phyloP scores from a whole-genome alignment of 2,888 invertebrate species.

The Orchestes rusci region DNA sequence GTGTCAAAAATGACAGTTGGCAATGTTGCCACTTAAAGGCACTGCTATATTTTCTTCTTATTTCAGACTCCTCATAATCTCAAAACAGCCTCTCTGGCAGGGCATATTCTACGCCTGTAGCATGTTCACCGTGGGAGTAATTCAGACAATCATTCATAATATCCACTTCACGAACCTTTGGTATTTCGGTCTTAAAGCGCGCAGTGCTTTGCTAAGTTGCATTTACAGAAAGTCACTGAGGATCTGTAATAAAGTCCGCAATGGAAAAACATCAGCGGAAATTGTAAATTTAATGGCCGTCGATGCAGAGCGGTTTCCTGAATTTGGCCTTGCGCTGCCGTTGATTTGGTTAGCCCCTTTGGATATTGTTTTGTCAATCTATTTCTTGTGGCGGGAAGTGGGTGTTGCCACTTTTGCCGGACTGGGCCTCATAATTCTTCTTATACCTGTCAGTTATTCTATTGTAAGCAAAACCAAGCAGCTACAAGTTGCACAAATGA shows the following conservation, averaged over 20 bases:
- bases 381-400: slow-evolving; percentile 45
- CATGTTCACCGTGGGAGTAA: slow-evolving; percentile 34
- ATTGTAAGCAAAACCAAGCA: slow-evolving; percentile 45
- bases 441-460: slow-evolving; percentile 48
- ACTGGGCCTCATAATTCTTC: slow-evolving; percentile 45
- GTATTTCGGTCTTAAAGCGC: slow-evolving; percentile 50
- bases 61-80: no score
- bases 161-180: slow-evolving; percentile 50
- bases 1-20: no score
- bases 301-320: slow-evolving; percentile 43
- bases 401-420: slow-evolving; percentile 56
- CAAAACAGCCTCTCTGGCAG: no score
- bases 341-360: slow-evolving; percentile 38
- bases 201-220: slow-evolving; percentile 47
- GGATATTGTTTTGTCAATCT: slow-evolving; percentile 27
- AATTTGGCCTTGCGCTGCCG: slow-evolving; percentile 43
- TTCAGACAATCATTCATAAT: no score
- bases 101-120: not conserved
- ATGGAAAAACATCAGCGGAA: slow-evolving; percentile 45
- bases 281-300: slow-evolving; percentile 48
- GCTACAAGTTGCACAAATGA: slow-evolving; percentile 47
- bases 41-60: not conserved
- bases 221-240: slow-evolving; percentile 49
- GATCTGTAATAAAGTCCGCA: slow-evolving; percentile 40
- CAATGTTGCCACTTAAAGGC: no score